Evolutionary conservation across 2,797 vertebrate species (phyloP).

Genomic region (Tarsius wallacei): DNA sequence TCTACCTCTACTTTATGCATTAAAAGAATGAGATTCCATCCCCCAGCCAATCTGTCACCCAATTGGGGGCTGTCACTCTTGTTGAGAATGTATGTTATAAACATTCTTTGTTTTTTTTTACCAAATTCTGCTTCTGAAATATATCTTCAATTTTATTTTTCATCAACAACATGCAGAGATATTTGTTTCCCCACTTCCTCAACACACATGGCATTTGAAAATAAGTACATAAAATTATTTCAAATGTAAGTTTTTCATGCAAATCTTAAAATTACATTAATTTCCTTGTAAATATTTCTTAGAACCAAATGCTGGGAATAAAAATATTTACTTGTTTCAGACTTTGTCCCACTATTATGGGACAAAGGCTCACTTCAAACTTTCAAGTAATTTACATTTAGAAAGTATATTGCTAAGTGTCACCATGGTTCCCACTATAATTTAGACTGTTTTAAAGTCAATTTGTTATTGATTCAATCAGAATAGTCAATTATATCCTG

Average conservation of each 20-base stretch:
- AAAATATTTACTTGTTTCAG: slow-evolving; percentile 73
- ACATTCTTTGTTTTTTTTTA: neutral
- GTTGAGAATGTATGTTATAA: neutral
- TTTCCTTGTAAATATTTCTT: neutral
- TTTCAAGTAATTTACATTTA: slow-evolving; percentile 69
- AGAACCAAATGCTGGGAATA: neutral
- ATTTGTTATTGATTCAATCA: slow-evolving; percentile 78
- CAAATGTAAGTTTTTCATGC: neutral
- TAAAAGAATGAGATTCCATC: neutral
- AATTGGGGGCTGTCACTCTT: neutral
- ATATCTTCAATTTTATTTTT: neutral
- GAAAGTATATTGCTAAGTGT: slow-evolving; percentile 71
- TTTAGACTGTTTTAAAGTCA: slow-evolving; percentile 79
- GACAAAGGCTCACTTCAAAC: slow-evolving; percentile 62
- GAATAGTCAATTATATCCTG: slow-evolving; percentile 81
- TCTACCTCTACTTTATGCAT: neutral
- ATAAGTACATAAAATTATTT: neutral
- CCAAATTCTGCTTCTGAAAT: neutral
- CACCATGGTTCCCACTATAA: slow-evolving; percentile 62
- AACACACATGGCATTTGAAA: neutral
- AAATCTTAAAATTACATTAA: neutral
- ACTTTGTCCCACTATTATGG: neutral
- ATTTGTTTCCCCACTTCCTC: neutral
- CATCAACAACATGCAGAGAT: neutral
- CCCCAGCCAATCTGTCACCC: neutral